Evolutionary conservation across 2,113 vertebrate species (phyloP), one percentile per base, ranked within the genome.

Genomic region (Otolemur garnettii): DNA sequence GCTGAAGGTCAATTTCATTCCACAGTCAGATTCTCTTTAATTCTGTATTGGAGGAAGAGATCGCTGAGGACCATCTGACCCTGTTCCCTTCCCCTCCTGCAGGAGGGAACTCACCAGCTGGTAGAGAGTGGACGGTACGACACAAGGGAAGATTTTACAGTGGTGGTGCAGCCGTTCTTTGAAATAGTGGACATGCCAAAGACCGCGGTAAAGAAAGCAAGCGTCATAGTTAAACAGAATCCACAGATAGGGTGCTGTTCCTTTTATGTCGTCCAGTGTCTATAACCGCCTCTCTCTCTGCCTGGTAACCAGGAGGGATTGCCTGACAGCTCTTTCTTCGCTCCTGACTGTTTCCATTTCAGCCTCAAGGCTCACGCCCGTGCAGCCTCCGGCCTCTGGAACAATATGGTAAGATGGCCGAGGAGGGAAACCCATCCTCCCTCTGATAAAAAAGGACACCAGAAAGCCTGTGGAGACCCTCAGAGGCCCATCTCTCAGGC

Each of bases 291-390:
- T 26, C 15, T 81, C 50, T 60, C 35, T 97, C 28, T 28, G 59
- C 91, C 91, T 62, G 30, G 12, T 81, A 64, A 66, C 69, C 93
- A 99, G 99, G 97, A 97, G 0, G 99, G 99, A 1, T 1, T 90
- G 24, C 98, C 98, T 0, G 99, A 99, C 91, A 77, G 1, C 22
- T 98, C 98, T 0, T 99, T 87, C 97, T 99, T 99, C 66, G 98
- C 99, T 53, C 99, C 99, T 28, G 99, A 99, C 95, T 99, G 99
- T 92, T 99, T 99, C 91, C 99, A 99, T 96, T 98, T 99, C 92
- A 95, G 97, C 30, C 89, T 94, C 64, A 99, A 99, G 96, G 0
- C 89, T 80, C 99, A 99, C 2, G 97, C 97, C 3, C 98, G 96
- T 0, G 71, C 35, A 66, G 99, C 98, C 50, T 95, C 95, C 0